Evolutionary conservation across 2,113 vertebrate species (phyloP).

Genomic region (Panurus biarmicus): DNA sequence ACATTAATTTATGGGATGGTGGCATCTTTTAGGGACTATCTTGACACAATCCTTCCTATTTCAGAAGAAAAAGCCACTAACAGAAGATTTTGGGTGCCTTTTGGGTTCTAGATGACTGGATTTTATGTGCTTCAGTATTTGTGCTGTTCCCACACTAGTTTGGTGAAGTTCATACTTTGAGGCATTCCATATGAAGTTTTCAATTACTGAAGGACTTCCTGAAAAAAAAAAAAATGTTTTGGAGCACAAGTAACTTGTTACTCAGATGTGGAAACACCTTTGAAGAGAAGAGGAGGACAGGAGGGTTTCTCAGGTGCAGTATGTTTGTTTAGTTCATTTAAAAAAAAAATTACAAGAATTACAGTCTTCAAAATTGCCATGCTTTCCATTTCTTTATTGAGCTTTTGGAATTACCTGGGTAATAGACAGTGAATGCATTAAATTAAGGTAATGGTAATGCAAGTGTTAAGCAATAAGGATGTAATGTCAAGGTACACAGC

Average conservation of each 20-base stretch:
- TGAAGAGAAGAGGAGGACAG: not conserved
- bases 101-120: not conserved
- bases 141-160: not conserved
- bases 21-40: not conserved
- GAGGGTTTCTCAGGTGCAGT: conserved; percentile 2
- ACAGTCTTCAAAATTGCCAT: not conserved
- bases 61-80: not conserved
- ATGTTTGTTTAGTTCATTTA: not conserved
- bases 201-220: not conserved
- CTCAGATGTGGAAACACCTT: not conserved
- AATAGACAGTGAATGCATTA: not conserved
- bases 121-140: not conserved
- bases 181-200: not conserved
- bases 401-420: not conserved
- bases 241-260: not conserved
- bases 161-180: not conserved
- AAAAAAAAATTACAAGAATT: not conserved
- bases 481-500: not conserved
- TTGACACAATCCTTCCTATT: not conserved
- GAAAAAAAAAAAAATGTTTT: not conserved
- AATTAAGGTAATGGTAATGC: not conserved
- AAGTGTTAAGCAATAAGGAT: conserved; percentile 24
- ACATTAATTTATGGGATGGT: not conserved
- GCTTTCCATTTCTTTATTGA: not conserved
- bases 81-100: not conserved